Percentiles rank a stretch among this genome's conserved stretches.
Conservation (phyloP, 2,797 vertebrate species). For the Buphagus erythrorhynchus region DNA sequence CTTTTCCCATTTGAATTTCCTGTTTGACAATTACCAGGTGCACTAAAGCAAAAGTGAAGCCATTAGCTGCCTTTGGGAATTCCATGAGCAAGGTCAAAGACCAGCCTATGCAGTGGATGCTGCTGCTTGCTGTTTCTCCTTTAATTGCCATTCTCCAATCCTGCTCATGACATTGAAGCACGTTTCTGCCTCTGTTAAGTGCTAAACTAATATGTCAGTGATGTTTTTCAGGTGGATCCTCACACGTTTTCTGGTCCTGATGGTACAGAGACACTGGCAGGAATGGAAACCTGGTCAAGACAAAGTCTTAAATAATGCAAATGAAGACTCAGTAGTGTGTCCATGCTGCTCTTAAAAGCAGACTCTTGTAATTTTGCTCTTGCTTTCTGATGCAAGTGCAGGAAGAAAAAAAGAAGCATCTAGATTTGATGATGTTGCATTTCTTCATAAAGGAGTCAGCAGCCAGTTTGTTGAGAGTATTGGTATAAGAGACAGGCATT, state of each 20-base stretch:
- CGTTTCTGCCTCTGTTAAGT: neutral
- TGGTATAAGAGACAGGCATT: neutral
- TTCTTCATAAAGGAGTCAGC: neutral
- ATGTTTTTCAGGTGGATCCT: neutral
- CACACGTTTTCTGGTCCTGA: neutral
- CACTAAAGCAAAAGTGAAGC: neutral
- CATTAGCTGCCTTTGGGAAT: neutral
- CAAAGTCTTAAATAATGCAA: neutral
- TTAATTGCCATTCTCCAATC: neutral
- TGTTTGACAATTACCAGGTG: neutral
- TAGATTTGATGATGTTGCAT: neutral
- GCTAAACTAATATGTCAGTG: neutral
- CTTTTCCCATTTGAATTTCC: neutral
- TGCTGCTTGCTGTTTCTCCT: neutral
- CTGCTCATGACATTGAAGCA: fast-evolving
- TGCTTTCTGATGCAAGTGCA: neutral
- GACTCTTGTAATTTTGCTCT: neutral
- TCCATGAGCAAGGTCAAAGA: neutral
- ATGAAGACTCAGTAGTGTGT: neutral
- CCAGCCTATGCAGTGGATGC: neutral
- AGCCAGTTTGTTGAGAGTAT: neutral
- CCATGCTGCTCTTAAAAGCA: neutral
- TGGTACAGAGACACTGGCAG: neutral
- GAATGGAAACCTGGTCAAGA: neutral
- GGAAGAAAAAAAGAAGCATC: neutral